Evolutionary conservation across 2,113 vertebrate species (phyloP), one percentile per base, ranked within the genome.

Genomic region (Lagopus leucura): DNA sequence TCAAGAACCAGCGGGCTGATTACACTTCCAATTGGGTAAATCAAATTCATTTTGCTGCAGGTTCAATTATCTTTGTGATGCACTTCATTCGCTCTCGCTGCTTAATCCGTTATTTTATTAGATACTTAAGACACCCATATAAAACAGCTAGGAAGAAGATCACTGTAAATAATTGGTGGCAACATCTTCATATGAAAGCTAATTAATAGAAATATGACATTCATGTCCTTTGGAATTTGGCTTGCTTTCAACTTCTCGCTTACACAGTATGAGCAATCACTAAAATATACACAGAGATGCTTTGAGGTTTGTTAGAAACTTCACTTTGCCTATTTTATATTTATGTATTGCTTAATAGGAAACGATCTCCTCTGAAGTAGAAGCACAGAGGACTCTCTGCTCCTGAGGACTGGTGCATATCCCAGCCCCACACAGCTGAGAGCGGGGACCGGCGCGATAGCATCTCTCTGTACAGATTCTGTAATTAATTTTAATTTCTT

Each of bases 401-500:
- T 70, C 85, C 10, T 24, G 42, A 40, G 74, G 82, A 42, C 4
- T 0, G 7, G 6, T 32, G 32, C 55, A n/a, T 32, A n/a, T 58
- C 32, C 55, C 55, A 58, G 55, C 55, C 32, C 30, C 55, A 58
- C 55, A 10, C 17, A 66, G 84, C 74, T 40, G 24, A 32, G 48
- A 47, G 61, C 34, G 19, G 80, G 73, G 61, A 40, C 58, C 43
- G 86, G 47, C 34, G 0, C 0, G 88, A 96, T 94, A 95, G 66
- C 83, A 82, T 93, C 96, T 92, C 58, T 21, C 58, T 43, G 78
- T 65, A 71, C n/a, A 25, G 70, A 86, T 57, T 55, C 92, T 5
- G 0, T 95, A 95, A 95, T 95, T 95, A 96, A 95, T 94, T 95
- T 92, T 75, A 93, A 93, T 95, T 93, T 91, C 70, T 82, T 96